Evolutionary conservation across 2,113 vertebrate species (phyloP), one percentile per base, ranked within the genome.

Genomic region (Rhinolophus sinicus): DNA sequence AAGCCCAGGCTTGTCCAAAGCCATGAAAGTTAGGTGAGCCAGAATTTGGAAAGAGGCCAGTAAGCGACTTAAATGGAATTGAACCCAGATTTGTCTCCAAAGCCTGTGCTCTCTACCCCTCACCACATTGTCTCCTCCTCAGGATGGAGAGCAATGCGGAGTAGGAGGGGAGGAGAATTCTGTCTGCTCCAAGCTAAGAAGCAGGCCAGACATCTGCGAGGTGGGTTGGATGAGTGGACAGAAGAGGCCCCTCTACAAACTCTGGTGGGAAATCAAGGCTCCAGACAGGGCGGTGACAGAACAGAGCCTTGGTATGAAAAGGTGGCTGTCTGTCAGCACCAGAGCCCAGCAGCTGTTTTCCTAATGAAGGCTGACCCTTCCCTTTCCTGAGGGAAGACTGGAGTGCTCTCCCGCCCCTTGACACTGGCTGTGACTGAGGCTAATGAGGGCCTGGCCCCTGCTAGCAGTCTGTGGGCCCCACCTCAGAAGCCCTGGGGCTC

Each of bases 211-310:
- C 95, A 82, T 85, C 92, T 96, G 92, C 2, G 44, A 78, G 95
- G 83, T 69, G 85, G 91, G 47, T 35, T 30, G 22, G 72, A 92
- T 56, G 81, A 69, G 52, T 28, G 65, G 0, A 33, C 58, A 88
- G 87, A 73, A 85, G 6, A 15, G 47, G 67, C 86, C 65, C 38
- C 84, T 82, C 60, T 38, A 13, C 83, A 77, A 33, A 73, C 69
- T 89, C 95, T 87, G 95, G 77, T 62, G 96, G 95, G 96, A 96
- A 93, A 91, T 86, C 69, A 13, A 73, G 93, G 76, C 70, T 90
- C 96, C 90, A 96, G 96, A 93, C 92, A 58, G 95, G 94, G 95
- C 3, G 76, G 93, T 67, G 76, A 93, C 80, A 60, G 67, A n/a
- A 47, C 28, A 21, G 86, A 54, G 64, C 18, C 67, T 19, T 12